Percentiles rank a stretch among this genome's conserved stretches.
Conservation (phyloP, 2,888 invertebrate species). For the Dermolepida albohirtum region DNA sequence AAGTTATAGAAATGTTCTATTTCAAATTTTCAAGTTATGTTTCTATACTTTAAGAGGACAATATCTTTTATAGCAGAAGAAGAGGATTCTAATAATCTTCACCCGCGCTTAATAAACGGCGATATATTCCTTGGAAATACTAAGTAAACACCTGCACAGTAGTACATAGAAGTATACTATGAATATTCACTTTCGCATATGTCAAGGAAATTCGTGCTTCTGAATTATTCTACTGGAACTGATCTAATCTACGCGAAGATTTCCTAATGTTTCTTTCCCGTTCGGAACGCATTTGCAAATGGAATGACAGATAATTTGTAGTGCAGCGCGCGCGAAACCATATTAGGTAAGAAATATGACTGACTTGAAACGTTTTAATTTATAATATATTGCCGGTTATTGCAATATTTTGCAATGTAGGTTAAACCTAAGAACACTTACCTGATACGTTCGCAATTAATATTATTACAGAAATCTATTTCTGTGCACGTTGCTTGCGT, state of each 20-base stretch:
- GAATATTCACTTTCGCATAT: not conserved
- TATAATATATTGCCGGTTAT: conserved; percentile 14
- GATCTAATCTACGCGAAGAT: conserved; percentile 30
- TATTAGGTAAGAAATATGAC: conserved; percentile 33
- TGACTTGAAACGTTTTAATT: conserved; percentile 26
- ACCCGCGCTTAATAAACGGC: no score
- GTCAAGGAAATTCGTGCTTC: conserved; percentile 8
- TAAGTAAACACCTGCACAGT: no score
- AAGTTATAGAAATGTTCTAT: no score
- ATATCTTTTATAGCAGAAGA: no score
- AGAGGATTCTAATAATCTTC: no score
- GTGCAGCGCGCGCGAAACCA: conserved; percentile 12
- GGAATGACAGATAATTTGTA: conserved; percentile 33
- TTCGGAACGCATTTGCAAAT: conserved; percentile 28
- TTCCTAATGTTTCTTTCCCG: conserved; percentile 27
- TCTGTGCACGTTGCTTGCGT: conserved; percentile 9
- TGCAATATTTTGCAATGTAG: conserved; percentile 24
- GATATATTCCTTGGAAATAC: no score
- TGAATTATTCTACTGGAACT: conserved; percentile 28
- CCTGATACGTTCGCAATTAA: conserved; percentile 29
- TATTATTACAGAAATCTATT: conserved; percentile 21
- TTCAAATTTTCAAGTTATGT: no score
- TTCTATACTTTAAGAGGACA: no score
- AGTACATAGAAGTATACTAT: not conserved
- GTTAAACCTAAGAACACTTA: conserved; percentile 25